These are phyloP conservation scores for Eudiplozoon nipponicum DNA, from an alignment of 2,888 invertebrate genomes.

Conservation along the genomic window DNA sequence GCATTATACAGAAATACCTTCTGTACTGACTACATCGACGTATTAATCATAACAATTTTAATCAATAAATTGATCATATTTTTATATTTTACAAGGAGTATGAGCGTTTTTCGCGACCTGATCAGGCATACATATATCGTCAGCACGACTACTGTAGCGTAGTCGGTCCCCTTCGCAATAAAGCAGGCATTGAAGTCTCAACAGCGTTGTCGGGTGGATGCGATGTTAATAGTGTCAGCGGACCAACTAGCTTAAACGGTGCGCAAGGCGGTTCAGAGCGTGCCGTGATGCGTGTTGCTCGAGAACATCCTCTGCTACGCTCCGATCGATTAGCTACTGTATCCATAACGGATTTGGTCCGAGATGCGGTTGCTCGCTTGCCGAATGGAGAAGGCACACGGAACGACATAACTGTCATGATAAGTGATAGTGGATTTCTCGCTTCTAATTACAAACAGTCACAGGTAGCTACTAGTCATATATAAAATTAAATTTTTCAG, in stretches of 20 bases:
- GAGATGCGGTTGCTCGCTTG: constrained; percentile 60
- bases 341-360: constrained; percentile 38
- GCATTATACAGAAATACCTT: no score
- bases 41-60: no score
- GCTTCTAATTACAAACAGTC: not conserved
- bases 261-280: constrained; percentile 22
- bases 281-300: constrained; percentile 33
- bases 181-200: not conserved
- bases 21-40: no score
- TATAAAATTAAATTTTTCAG: no score
- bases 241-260: constrained; percentile 32
- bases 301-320: constrained; percentile 50
- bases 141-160: constrained; percentile 54
- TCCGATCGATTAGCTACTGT: constrained; percentile 57
- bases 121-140: constrained; percentile 56
- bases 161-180: constrained; percentile 42
- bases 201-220: no score
- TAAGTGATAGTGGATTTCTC: constrained; percentile 32
- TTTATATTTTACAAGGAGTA: constrained; percentile 42
- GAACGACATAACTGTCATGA: constrained; percentile 54
- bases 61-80: no score
- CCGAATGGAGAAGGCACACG: constrained; percentile 74
- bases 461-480: not conserved
- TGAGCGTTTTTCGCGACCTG: constrained; percentile 50
- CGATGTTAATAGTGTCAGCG: not conserved